Base-by-base conservation (phyloP, 2,888 invertebrate species). In the Drosophila colorata region DNA sequence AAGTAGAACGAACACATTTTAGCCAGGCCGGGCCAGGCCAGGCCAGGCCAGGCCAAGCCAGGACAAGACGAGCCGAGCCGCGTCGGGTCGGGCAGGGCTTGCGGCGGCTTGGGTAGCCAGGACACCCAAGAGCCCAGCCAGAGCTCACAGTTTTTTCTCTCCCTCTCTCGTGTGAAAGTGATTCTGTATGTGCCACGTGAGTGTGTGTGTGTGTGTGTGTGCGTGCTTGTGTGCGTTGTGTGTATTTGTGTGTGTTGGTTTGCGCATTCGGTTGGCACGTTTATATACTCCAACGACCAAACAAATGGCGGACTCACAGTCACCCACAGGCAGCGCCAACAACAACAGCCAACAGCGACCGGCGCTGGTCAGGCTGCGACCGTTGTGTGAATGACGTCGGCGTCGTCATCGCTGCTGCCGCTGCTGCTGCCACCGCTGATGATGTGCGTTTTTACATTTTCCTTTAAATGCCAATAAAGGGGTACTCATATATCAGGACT, bases 1-100 rank as follows among this genome's bases (percentile, higher is more conserved):
- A 83, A 84, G 84, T 84, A 83, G 83, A 84, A 84, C 80, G 83
- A 83, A 84, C 83, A 83, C 82, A 83, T 83, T 83, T 81, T 69
- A 80, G 80, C 76, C 76, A 51, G 61, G 43, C 67, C 61, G 44
- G 46, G 56, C 71, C 57, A 41, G n/a, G n/a, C n/a, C n/a, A n/a
- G 47, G 37, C 47, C 48, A 38, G 16, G 58, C 56, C 52, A 33
- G 13, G 56, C 52, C 51, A 20, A 14, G 60, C 56, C 52, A 9
- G 37, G 23, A 23, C 40, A 14, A 16, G 31, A 35, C 46, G 25
- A 35, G 40, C 16, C 55, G 37, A 20, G 58, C 52, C 35, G 28
- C 40, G 31, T 5, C 18, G 48, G 25, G 16, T 35, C 25, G 43
- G 20, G n/a, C 9, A 7, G 38, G 23, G 35, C 31, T 1, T 28